Evolutionary conservation across 2,797 vertebrate genomes (phyloP), one percentile per base, ranked within the genome.

Genomic region (Sebastes oblongus): DNA sequence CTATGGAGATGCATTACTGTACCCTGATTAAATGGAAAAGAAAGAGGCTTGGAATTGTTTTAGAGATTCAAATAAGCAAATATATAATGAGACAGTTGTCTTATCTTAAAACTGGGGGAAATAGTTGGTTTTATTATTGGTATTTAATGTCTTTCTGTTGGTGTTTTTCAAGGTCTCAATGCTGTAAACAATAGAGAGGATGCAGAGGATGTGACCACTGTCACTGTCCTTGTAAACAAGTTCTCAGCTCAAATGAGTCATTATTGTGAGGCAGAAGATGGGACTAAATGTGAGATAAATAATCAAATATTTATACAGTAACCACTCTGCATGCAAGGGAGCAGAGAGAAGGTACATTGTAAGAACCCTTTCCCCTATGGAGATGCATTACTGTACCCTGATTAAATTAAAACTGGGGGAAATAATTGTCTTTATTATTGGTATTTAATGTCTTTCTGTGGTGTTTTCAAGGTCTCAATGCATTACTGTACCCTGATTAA

Each of bases 221-320:
- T n/a, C 75, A 5, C 52, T n/a, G 50, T 34, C 69, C 1, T 36
- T 36, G 14, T 64, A 34, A 68, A 75, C 82, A 87, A 39, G 36
- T 39, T 39, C 36, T 39, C 36, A 32, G 54, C 82, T 77, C 73
- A 78, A 83, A 87, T 80, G 79, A 91, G 72, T 66, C 82, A 78
- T 83, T 73, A 76, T 34, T 66, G 66, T 74, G 55, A 75, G 22
- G 70, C 70, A 69, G 72, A 20, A 77, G 36, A 39, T 2, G 0
- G 66, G 54, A 78, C 62, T 77, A 62, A 86, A 86, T 52, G 74
- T 80, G 76, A 82, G 67, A 62, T 27, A 46, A 46, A 46, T 0
- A 55, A 87, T 92, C 39, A 88, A 91, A 91, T 89, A 91, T 91
- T 88, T 75, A 90, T 90, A 80, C 6, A 68, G 77, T 27, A 78